A percentile compares a stretch with the other conserved stretches of the same genome.
Evolutionary conservation across 1,140 invertebrate species (phyloP).

Genomic region (Magallana ariakensis): DNA sequence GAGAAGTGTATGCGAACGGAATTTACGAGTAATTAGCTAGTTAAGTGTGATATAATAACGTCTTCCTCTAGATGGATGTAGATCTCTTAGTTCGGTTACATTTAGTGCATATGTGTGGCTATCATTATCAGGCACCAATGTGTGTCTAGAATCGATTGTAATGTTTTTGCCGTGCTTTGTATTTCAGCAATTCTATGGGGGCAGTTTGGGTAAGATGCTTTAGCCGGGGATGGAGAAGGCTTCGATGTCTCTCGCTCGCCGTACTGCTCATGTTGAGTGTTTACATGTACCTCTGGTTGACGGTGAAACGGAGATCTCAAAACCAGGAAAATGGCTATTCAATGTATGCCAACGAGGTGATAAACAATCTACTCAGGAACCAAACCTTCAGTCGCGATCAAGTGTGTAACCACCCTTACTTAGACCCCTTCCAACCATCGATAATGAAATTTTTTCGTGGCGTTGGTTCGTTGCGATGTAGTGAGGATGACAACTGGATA

Average conservation of each 20-base stretch:
- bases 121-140: too few relatives aligned
- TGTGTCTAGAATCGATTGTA: too few relatives aligned
- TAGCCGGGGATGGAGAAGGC: neutral
- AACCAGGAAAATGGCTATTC: too few relatives aligned
- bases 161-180: too few relatives aligned
- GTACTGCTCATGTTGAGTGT: neutral
- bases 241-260: neutral
- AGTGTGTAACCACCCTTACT: constrained; percentile 84
- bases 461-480: constrained; percentile 83
- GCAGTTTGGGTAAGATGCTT: neutral
- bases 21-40: too few relatives aligned
- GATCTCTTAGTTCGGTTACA: too few relatives aligned
- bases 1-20: too few relatives aligned
- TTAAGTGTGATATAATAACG: too few relatives aligned
- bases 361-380: neutral
- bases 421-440: constrained; percentile 85
- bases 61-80: too few relatives aligned
- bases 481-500: constrained; percentile 79
- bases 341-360: neutral
- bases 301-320: neutral
- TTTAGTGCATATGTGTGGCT: too few relatives aligned
- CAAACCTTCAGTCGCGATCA: constrained; percentile 32
- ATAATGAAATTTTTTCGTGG: constrained; percentile 85
- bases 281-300: neutral
- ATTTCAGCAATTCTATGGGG: neutral